These are phyloP conservation scores for Lycophotia porphyrea DNA, from an alignment of 2,888 invertebrate species.

Conservation along the genomic window DNA sequence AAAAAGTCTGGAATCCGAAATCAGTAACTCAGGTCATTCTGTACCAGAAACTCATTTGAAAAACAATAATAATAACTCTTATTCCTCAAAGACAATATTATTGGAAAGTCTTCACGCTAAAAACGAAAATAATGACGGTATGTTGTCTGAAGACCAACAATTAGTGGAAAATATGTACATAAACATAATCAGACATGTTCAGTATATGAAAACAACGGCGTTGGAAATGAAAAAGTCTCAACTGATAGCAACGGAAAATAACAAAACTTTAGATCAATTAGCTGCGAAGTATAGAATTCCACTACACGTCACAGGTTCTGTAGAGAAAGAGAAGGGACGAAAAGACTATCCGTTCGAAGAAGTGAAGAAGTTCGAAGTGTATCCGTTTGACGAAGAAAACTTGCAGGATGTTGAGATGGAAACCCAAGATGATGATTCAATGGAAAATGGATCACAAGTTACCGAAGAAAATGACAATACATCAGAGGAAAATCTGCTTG, in stretches of 20 bases:
- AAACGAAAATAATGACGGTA: neutral
- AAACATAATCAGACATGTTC: neutral
- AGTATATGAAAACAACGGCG: neutral
- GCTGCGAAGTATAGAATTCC: conserved; percentile 4
- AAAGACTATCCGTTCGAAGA: neutral
- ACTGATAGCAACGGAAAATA: conserved; percentile 4
- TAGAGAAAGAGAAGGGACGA: neutral
- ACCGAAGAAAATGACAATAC: neutral
- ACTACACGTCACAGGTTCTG: neutral
- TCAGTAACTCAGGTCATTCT: neutral
- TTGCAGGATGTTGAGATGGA: neutral
- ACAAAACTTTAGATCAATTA: neutral
- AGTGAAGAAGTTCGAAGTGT: too few species aligned
- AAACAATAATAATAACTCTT: neutral
- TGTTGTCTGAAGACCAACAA: neutral
- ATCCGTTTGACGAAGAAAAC: neutral
- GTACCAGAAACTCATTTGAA: neutral
- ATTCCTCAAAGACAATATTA: neutral
- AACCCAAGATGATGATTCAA: neutral
- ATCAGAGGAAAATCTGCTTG: neutral
- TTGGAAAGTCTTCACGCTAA: neutral
- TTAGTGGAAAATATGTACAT: neutral
- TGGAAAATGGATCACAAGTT: neutral
- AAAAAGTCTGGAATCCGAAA: conserved; percentile 18
- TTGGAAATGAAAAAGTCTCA: neutral